phyloP scores from a whole-genome alignment of 2,113 vertebrate species.

The Pongo pygmaeus region DNA sequence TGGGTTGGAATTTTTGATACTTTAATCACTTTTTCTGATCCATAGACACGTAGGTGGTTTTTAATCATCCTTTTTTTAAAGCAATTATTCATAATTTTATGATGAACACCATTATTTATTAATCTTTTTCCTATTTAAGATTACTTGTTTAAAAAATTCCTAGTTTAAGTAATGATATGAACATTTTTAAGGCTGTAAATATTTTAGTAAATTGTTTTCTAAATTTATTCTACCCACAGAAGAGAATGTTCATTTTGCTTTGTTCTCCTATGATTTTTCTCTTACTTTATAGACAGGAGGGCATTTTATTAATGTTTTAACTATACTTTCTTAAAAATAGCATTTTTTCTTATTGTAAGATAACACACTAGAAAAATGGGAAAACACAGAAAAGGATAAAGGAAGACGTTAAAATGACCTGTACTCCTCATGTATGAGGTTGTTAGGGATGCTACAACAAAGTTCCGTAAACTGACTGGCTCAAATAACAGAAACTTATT shows the following conservation, averaged over 20 bases:
- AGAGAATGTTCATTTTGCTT: not conserved
- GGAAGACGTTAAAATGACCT: not conserved
- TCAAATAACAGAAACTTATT: not conserved
- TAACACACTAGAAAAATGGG: not conserved
- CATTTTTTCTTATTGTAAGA: constrained; percentile 14
- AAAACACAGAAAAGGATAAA: not conserved
- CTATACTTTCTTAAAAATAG: not conserved
- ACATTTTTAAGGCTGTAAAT: not conserved
- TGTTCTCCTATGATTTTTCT: not conserved
- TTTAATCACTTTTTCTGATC: not conserved
- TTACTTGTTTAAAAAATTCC: not conserved
- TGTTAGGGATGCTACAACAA: not conserved
- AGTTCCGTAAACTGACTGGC: not conserved
- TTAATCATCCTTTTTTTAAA: not conserved
- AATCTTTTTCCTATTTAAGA: not conserved
- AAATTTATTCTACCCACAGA: not conserved
- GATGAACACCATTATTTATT: not conserved
- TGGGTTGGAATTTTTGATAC: not conserved
- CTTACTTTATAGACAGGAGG: not conserved
- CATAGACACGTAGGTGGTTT: not conserved
- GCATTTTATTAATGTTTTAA: not conserved
- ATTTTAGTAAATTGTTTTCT: not conserved
- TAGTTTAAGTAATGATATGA: not conserved
- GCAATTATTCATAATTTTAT: not conserved
- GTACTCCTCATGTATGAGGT: not conserved